Evolutionary conservation across 2,113 vertebrate species (phyloP).

Genomic region (Anhinga anhinga): DNA sequence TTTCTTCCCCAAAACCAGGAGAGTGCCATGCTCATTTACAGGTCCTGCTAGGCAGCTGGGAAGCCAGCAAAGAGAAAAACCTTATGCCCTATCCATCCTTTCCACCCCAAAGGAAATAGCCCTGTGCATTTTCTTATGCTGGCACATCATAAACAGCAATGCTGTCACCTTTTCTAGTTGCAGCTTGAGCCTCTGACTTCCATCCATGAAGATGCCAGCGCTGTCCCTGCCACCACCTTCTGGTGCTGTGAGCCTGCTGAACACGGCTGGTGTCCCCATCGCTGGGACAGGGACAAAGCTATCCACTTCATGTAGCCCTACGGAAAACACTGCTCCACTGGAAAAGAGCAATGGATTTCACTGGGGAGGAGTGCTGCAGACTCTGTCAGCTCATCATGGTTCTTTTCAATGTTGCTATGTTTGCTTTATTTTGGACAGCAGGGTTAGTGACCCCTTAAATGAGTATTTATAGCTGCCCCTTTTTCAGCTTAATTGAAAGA

Average conservation of each 20-base stretch:
- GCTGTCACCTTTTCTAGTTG: not conserved
- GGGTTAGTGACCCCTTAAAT: not conserved
- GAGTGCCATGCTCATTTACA: not conserved
- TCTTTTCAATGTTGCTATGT: not conserved
- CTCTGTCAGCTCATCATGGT: not conserved
- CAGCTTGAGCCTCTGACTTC: not conserved
- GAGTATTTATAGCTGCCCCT: not conserved
- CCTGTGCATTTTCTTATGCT: not conserved
- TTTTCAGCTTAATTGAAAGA: not conserved
- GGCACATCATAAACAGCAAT: not conserved
- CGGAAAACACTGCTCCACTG: not conserved
- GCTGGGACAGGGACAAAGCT: not conserved
- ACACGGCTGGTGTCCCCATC: not conserved
- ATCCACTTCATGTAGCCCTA: not conserved
- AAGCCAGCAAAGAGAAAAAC: not conserved
- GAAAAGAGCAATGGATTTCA: not conserved
- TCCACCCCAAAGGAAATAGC: not conserved
- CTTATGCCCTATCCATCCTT: not conserved
- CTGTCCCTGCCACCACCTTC: not conserved
- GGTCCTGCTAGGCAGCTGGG: not conserved
- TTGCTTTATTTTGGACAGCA: not conserved
- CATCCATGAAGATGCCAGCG: fast-evolving
- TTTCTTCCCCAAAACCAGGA: not conserved
- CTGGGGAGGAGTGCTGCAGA: not conserved
- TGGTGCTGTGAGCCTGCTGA: not conserved